Percentiles rank a stretch among this genome's conserved stretches.
Conservation (phyloP, 2,888 invertebrate genomes). For the Ennomos erosarius region DNA sequence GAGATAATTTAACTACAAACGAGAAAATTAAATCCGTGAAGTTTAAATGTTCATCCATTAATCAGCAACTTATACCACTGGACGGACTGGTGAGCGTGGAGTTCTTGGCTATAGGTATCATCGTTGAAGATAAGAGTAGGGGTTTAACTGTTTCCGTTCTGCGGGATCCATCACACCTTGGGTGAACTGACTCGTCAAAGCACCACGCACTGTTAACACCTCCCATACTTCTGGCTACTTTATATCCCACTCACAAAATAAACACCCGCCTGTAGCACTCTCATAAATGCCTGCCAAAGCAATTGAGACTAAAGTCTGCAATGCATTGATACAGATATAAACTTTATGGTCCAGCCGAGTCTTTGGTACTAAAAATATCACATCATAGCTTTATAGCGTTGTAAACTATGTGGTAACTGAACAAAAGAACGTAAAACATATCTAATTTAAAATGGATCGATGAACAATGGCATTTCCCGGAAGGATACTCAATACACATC, state of each 20-base stretch:
- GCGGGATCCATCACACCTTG: no score
- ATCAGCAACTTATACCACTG: no score
- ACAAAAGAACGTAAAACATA: conserved; percentile 25
- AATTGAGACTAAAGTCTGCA: conserved; percentile 5
- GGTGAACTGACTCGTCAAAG: no score
- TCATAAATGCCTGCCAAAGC: conserved; percentile 16
- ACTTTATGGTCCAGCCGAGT: conserved; percentile 22
- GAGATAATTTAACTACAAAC: no score
- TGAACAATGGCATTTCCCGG: not conserved
- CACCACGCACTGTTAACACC: not conserved
- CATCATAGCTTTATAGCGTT: conserved; percentile 26
- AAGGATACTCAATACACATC: not conserved
- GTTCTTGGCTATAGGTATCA: no score
- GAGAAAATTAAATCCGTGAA: no score
- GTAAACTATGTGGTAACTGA: conserved; percentile 23
- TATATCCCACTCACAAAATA: conserved; percentile 16
- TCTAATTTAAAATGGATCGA: conserved; percentile 18
- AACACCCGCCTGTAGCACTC: conserved; percentile 9
- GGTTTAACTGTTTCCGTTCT: no score
- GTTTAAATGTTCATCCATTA: no score
- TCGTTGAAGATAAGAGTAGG: no score
- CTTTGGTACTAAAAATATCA: conserved; percentile 20
- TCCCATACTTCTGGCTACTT: conserved; percentile 6
- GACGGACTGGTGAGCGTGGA: no score
- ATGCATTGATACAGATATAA: conserved; percentile 23